Evolutionary conservation across 2,113 vertebrate genomes (phyloP).

Genomic region (Leptodactylus fuscus): DNA sequence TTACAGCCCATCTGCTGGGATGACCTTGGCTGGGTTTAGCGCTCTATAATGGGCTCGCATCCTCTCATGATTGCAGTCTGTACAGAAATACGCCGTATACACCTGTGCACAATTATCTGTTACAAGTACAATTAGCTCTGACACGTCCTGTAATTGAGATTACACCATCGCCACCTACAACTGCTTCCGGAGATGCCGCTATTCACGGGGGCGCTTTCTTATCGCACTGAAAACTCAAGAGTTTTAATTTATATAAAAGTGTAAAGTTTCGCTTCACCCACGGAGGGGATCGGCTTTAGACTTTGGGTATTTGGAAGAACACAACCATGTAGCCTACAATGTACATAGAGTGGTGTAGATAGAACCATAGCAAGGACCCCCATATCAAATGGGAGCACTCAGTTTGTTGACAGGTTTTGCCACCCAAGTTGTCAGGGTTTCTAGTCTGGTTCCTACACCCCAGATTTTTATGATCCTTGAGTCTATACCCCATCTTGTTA

Average conservation of each 20-base stretch:
- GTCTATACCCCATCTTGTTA: too few species aligned
- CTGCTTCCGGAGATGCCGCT: not conserved
- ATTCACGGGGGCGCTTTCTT: not conserved
- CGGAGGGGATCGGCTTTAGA: not conserved
- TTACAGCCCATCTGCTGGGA: not conserved
- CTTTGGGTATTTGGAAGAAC: too few species aligned
- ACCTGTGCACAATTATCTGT: slow-evolving; percentile 3
- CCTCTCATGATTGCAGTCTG: not conserved
- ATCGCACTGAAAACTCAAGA: not conserved
- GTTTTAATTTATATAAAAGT: too few species aligned
- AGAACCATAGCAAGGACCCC: too few species aligned
- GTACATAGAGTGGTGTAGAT: too few species aligned
- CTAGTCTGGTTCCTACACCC: too few species aligned
- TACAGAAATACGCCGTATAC: not conserved
- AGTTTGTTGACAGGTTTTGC: too few species aligned
- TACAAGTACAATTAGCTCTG: slow-evolving; percentile 11
- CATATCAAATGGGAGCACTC: too few species aligned
- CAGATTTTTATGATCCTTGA: too few species aligned
- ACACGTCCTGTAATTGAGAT: slow-evolving; percentile 2
- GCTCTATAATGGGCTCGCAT: slow-evolving; percentile 5
- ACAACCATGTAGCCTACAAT: too few species aligned
- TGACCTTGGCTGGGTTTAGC: not conserved
- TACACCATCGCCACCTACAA: not conserved
- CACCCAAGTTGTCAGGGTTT: too few species aligned
- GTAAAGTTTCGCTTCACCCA: not conserved